Evolutionary conservation across 2,113 vertebrate genomes (phyloP).

Genomic region (Anhinga anhinga): DNA sequence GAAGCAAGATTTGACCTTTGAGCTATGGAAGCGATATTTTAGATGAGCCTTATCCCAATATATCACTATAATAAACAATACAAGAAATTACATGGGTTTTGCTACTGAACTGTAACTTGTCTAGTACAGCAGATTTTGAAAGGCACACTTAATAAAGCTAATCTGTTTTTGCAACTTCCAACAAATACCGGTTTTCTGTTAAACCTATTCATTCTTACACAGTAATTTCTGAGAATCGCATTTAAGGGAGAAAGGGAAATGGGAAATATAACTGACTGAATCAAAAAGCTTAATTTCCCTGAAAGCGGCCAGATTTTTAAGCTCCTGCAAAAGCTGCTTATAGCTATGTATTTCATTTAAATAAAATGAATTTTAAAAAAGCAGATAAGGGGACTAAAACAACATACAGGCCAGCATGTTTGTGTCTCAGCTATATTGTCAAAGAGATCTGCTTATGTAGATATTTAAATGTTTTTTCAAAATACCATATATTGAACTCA

Average conservation of each 20-base stretch:
- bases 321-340: conserved; percentile 1
- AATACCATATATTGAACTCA: neutral
- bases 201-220: neutral
- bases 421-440: neutral
- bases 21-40: neutral
- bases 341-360: neutral
- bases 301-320: neutral
- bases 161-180: neutral
- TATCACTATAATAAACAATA: neutral
- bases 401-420: neutral
- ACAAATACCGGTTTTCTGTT: neutral
- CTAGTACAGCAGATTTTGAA: neutral
- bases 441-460: neutral
- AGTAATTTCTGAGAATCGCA: neutral
- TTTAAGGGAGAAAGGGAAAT: neutral
- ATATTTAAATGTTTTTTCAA: neutral
- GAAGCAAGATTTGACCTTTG: neutral
- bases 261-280: neutral
- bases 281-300: neutral
- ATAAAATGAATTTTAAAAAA: neutral
- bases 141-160: neutral
- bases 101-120: neutral
- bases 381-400: neutral
- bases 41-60: neutral
- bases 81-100: neutral